Evolutionary conservation across 2,888 invertebrate species (phyloP).

Genomic region (Aleiodes testaceus): DNA sequence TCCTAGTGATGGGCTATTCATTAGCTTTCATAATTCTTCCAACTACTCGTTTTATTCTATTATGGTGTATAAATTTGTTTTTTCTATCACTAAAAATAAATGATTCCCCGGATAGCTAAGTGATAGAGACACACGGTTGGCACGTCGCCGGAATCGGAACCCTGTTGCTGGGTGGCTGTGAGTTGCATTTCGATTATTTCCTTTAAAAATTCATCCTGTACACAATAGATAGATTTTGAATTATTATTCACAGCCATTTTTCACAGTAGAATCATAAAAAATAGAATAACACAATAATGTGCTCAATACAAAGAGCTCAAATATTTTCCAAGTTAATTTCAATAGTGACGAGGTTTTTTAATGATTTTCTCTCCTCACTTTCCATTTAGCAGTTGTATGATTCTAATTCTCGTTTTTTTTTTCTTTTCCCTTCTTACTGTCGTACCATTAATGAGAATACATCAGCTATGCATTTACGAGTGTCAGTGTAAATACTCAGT

Average conservation of each 20-base stretch:
- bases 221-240: neutral
- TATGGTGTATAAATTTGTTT: neutral
- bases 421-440: neutral
- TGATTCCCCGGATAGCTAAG: neutral
- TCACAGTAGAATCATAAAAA: too few species aligned
- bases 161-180: conserved; percentile 39
- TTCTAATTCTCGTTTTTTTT: conserved; percentile 5
- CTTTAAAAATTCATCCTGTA: neutral
- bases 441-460: neutral
- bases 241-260: neutral
- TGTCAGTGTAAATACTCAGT: conserved; percentile 5
- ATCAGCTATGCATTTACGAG: neutral
- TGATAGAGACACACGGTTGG: conserved; percentile 4
- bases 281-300: neutral
- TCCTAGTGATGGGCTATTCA: neutral
- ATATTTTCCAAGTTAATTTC: conserved; percentile 2
- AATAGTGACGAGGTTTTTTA: neutral
- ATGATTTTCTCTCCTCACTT: neutral
- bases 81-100: neutral
- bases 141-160: conserved; percentile 30
- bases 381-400: neutral
- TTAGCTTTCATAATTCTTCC: neutral
- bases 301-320: neutral
- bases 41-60: neutral
- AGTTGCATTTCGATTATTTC: conserved; percentile 21